Evolutionary conservation across 2,797 vertebrate genomes (phyloP), one percentile per base, ranked within the genome.

Genomic region (Tenualosa thibaudeaui): DNA sequence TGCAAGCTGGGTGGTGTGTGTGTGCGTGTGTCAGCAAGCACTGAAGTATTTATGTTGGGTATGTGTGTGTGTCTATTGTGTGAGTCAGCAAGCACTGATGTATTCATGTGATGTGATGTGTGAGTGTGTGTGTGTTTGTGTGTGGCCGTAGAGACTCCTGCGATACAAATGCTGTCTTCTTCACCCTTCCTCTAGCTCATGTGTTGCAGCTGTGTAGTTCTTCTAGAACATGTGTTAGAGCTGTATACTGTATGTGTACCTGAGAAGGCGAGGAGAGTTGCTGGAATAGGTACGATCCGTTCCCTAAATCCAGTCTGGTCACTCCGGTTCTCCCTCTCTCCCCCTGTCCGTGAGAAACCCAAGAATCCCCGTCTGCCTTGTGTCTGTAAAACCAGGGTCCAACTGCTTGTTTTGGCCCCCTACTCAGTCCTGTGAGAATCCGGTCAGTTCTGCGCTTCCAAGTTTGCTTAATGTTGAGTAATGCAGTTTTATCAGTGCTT

Each of bases 371-470:
- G 6, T 71, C 65, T 5, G 26, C 9, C 65, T 15, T 22, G 8
- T 5, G 65, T 71, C 65, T 37, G 13, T 71, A 71, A 71, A 71
- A 37, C 31, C 65, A 37, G 24, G 26, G 24, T 37, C 65, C 65
- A 71, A 71, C 65, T 71, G 65, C 65, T 71, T 71, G 26, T 71
- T 40, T 71, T 71, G 65, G 65, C 65, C 13, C 65, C 26, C 65
- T 17, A 17, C 26, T 40, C 12, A 2, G 24, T 71, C 65, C 31
- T 17, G 3, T 5, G 31, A 37, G 31, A 71, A 31, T 5, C 62
- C 26, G 9, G 50, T 9, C 50, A 15, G 31, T 3, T 5, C 65
- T 26, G 31, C 13, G 15, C 58, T 9, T 62, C 58, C n/a, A 24
- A 62, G 15, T 56, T 56, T 17, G 54, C 58, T 4, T 68, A 68